phyloP scores from a whole-genome alignment of 2,797 vertebrate species.

The Balearica regulorum region DNA sequence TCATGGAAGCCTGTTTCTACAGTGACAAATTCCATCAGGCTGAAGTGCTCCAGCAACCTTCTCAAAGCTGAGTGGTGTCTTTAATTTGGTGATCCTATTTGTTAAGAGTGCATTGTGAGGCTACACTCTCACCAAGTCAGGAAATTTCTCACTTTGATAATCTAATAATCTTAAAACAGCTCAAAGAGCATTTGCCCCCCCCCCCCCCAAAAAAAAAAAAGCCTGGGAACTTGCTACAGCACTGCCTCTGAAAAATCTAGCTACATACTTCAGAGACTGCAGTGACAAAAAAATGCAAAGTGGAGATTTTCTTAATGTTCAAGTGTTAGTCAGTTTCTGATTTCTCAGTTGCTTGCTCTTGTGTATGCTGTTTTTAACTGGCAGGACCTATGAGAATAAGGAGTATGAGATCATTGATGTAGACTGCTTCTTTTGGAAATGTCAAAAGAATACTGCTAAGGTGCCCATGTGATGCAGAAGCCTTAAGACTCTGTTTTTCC shows the following conservation, averaged over 20 bases:
- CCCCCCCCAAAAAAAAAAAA: background rate
- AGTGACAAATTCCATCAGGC: slow-evolving; percentile 23
- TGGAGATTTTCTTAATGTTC: background rate
- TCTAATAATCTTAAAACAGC: slow-evolving; percentile 45
- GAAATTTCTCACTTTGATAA: slow-evolving; percentile 32
- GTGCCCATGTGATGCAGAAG: background rate
- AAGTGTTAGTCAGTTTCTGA: background rate
- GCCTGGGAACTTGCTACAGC: background rate
- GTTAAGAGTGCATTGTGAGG: background rate
- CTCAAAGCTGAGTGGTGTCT: background rate
- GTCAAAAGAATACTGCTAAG: background rate
- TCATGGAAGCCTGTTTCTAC: background rate
- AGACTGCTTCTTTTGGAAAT: background rate
- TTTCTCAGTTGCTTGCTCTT: background rate
- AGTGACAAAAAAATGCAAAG: background rate
- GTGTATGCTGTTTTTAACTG: background rate
- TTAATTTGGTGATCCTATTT: slow-evolving; percentile 51
- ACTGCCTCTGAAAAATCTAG: background rate
- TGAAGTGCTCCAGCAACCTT: background rate
- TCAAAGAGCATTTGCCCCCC: background rate
- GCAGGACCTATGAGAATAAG: background rate
- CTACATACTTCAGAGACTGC: background rate
- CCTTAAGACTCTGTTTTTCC: background rate
- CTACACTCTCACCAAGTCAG: slow-evolving; percentile 15
- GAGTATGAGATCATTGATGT: background rate